These are phyloP conservation scores for Phaetusa simplex DNA, from an alignment of 2,113 vertebrate genomes.

Conservation along the genomic window DNA sequence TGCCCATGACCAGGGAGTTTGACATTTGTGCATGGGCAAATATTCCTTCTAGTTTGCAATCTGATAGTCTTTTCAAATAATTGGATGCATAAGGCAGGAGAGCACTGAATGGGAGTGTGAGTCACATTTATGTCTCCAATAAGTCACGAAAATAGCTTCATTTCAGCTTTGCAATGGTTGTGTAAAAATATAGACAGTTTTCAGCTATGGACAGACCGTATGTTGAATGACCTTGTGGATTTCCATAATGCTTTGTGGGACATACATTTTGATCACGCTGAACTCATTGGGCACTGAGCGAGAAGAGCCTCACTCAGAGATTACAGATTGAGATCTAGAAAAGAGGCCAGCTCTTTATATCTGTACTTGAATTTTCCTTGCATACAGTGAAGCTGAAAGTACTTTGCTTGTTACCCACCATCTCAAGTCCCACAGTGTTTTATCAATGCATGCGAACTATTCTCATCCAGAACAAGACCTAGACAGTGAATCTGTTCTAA, in stretches of 20 bases:
- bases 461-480: not conserved
- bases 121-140: not conserved
- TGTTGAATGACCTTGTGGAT: not conserved
- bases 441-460: not conserved
- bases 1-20: not conserved
- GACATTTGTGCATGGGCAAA: not conserved
- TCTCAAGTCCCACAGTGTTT: not conserved
- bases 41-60: not conserved
- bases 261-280: not conserved
- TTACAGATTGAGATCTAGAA: not conserved
- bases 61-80: not conserved
- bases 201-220: not conserved
- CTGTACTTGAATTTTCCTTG: not conserved
- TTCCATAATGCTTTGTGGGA: not conserved
- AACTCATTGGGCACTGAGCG: not conserved
- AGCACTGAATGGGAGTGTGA: not conserved
- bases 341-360: not conserved
- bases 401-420: not conserved
- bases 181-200: not conserved
- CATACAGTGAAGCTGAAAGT: not conserved
- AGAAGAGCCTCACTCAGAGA: not conserved
- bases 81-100: not conserved
- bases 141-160: not conserved
- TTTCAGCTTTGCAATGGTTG: not conserved
- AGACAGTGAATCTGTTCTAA: not conserved